Evolutionary conservation across 2,797 vertebrate species (phyloP), one percentile per base, ranked within the genome.

Genomic region (Gobionotothen gibberifrons): DNA sequence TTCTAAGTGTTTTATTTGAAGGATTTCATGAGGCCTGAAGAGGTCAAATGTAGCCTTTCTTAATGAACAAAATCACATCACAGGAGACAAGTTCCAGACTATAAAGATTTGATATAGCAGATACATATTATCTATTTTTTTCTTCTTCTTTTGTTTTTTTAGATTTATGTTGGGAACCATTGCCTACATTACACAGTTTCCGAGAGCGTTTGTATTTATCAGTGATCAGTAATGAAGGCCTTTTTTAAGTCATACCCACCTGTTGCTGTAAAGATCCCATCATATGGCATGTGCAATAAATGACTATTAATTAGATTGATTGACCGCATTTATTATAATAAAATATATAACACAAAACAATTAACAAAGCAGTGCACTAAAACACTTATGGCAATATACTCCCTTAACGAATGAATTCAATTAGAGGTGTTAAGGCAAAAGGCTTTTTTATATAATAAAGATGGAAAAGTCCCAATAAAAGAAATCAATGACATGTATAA

Each of bases 301-400:
- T 0, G 40, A 69, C 26, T 16, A 17, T 3, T 59, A 3, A 22
- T 53, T 47, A 3, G 21, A 3, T 6, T 56, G 43, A 67, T 19
- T 62, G 3, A 22, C n/a, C 58, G 60, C 5, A 19, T 83, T 43
- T 77, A 79, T 77, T 56, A 1, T 36, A 4, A 19, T 26, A 11
- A 21, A 21, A 78, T 1, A 46, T 55, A 52, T 26, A 26, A 15
- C 26, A 63, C 16, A 71, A 6, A 19, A 17, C 13, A 39, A 29
- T 21, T 60, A 19, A 53, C 39, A 73, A 6, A 44, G n/a, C 5
- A 40, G 51, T 16, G 1, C 15, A 11, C 2, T 56, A 10, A 1
- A 63, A 60, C 5, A 22, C 5, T 43, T 32, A 1, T 51, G 5
- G n/a, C 2, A 17, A 53, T 3, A 46, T 15, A 16, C 7, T 17